Evolutionary conservation across 2,888 invertebrate species (phyloP), one percentile per base, ranked within the genome.

Genomic region (Amiota mariae): DNA sequence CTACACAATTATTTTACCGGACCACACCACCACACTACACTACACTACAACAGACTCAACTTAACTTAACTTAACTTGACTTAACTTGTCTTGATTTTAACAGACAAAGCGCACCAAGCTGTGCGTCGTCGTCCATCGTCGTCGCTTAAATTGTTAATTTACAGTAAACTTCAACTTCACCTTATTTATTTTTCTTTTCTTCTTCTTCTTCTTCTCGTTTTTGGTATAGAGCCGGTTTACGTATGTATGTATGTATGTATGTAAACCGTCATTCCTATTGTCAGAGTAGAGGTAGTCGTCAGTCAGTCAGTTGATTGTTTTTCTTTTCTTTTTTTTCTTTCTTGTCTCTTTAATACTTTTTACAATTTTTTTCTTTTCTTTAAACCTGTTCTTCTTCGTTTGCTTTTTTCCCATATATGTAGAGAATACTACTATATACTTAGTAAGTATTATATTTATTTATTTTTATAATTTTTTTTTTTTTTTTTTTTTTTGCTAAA

Each of bases 101-200:
- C 36, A 36, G 36, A 36, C 36, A 36, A 36, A 36, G 36, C 36
- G 36, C 36, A 36, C 36, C 24, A 61, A 48, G 13, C 64, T 54
- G 20, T 66, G 72, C 48, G 20, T 54, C 36, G 67, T 74, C 71
- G 76, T 57, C 24, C 2, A 3, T 24, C 78, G 77, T 78, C 81
- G 78, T 76, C 77, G 82, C 79, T 80, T 83, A 80, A 82, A 81
- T 84, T 78, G 86, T 87, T 86, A 87, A 87, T 89, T 89, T 88
- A 89, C 89, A 89, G 89, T 89, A 88, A 89, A 88, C 88, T 89
- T 89, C 88, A 89, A 89, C 89, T 89, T 89, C 87, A 87, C 86
- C 87, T 85, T 81, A 80, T 66, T 46, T 61, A 48, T 63, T 64
- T 64, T 49, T 72, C 47, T 9, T 59, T 47, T 18, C 13, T 54